A percentile compares a stretch with the other conserved stretches of the same genome.
Conservation (phyloP, 2,113 vertebrate species). For the Nannospalax galili region DNA sequence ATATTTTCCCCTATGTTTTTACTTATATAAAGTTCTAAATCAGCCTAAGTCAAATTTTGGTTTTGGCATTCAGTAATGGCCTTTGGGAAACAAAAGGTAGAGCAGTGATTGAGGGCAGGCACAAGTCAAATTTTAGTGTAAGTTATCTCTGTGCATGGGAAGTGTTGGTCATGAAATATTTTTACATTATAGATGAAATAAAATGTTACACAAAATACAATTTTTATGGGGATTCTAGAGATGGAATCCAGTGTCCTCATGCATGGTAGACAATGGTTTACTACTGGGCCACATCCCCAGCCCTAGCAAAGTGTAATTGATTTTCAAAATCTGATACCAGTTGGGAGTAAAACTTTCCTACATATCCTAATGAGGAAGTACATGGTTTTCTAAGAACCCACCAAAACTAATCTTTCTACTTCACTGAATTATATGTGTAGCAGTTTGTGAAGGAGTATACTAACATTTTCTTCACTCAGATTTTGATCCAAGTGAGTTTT, state of each 20-base stretch:
- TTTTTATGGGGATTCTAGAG: background rate
- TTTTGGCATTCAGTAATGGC: background rate
- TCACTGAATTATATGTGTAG: background rate
- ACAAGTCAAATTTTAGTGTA: background rate
- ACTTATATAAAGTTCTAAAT: background rate
- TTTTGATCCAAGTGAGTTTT: background rate
- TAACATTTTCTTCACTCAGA: background rate
- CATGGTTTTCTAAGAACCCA: background rate
- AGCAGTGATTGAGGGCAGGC: background rate
- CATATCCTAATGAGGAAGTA: background rate
- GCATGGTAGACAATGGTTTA: too few species aligned
- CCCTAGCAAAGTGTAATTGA: background rate
- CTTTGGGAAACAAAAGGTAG: background rate
- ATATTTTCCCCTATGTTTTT: background rate
- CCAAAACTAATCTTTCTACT: background rate
- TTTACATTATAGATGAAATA: background rate
- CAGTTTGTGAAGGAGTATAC: background rate
- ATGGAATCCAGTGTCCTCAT: background rate
- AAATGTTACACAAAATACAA: background rate
- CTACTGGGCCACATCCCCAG: background rate
- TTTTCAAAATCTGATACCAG: background rate
- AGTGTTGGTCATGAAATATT: background rate
- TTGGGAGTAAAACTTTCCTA: background rate
- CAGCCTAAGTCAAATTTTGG: background rate
- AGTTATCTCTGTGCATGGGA: background rate